Base-by-base conservation (phyloP, 2,797 vertebrate genomes). In the Trachurus trachurus region DNA sequence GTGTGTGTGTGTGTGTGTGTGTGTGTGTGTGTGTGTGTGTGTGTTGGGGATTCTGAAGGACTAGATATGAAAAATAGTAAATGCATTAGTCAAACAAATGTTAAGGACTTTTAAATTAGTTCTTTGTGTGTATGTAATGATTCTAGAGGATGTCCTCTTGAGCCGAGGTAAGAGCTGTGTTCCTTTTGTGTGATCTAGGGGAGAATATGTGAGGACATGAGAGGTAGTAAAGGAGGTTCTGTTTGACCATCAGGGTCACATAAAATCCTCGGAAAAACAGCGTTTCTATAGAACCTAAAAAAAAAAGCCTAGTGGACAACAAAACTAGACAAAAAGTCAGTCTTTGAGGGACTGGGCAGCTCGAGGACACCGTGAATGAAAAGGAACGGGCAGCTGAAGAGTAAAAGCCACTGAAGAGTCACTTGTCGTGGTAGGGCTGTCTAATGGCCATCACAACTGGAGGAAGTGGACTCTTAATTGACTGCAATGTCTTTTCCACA, bases 381-480 rank as follows among this genome's bases (percentile, higher is more conserved):
- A 78, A 84, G 74, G 79, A 81, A 62, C 13, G 68, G 79, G 67
- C 71, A 74, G 76, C 79, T 84, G 78, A 79, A 88, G 76, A 86
- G 88, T 88, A 90, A 91, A 91, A 91, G 88, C 87, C 87, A 85
- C 79, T 95, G 89, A 93, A 95, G 95, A 91, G 95, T 94, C 92
- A 90, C 90, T 94, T 92, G 85, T 90, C 21, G 8, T 82, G 66
- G 81, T 78, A 72, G 58, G 72, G 71, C 67, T 57, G 85, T 90
- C 91, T 95, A 95, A 95, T 95, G 94, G 93, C 89, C 87, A 64
- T 88, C 78, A 83, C 88, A 87, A 81, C 84, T 80, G 87, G 66
- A 91, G 89, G 84, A 88, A 90, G 91, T 91, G 87, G 89, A 93
- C 90, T 93, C 90, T 90, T 92, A 94, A 95, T 95, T 95, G 93